Base-by-base conservation (phyloP, 2,797 vertebrate species). In the Salmo trutta region DNA sequence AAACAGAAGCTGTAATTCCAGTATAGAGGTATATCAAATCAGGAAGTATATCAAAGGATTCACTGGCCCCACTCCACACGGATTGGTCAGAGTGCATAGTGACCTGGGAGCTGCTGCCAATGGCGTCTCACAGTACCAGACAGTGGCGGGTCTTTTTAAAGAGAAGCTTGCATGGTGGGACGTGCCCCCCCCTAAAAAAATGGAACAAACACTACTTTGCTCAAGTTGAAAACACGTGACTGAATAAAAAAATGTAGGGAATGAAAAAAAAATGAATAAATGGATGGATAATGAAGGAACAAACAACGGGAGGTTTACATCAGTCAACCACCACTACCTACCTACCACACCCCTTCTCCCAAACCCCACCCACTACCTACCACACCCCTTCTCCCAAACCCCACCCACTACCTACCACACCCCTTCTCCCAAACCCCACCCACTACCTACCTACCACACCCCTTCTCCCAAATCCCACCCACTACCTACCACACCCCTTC, bases 11-110 rank as follows among this genome's bases (percentile, higher is more conserved):
- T n/a, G 56, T n/a, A 21, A n/a, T 59, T 21, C n/a, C 56, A n/a
- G 56, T 59, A 47, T 19, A 24, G 16, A n/a, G 17, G n/a, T 10
- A 41, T 21, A 3, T 16, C 33, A 33, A 1, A 65, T 29, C 10
- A 65, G 51, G 71, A 73, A 47, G 76, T 73, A 78, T 78, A 74
- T 90, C 80, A 88, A 88, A 88, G 83, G 71, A 76, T 31, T 76
- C 24, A 27, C 53, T 59, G 29, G 68, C 71, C 75, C 33, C 1
- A n/a, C 68, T 51, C 68, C 7, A 2, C n/a, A 70, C 19, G 8
- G 51, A 72, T 29, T 29, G 51, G 31, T 74, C 31, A 51, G 70
- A 74, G 82, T 85, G 82, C 76, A 87, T 86, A 86, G 83, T 84
- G 86, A 80, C 78, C 79, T 69, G 24, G 62, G 62, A 75, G 73